Evolutionary conservation across 2,797 vertebrate genomes (phyloP), one percentile per base, ranked within the genome.

Genomic region (Micromesistius poutassou): DNA sequence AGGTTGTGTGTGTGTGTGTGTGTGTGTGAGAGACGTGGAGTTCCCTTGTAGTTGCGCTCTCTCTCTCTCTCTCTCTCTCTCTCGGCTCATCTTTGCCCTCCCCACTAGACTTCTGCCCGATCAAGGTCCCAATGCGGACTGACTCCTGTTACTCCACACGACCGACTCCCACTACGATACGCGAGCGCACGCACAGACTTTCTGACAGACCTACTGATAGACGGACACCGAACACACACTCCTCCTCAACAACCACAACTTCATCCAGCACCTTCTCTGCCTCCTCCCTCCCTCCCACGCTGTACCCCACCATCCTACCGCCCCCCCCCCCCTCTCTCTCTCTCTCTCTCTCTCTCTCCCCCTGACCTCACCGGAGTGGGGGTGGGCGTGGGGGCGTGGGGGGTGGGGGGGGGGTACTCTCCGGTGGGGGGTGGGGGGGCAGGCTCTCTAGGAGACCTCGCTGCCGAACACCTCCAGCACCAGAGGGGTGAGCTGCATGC

Each of bases 401-500:
- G 16, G 50, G 50, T 19, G 5, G 16, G 25, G 91, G 86, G 95
- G 94, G 81, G 95, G 94, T 85, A 93, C 92, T 12, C 93, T 95
- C 80, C 95, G 94, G 83, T 95, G 94, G 40, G 96, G 92, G 46
- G 85, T 92, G 83, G 96, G 94, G 40, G 96, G 92, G 46, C 85
- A 92, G 81, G n/a, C 94, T 94, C 86, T 93, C 91, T 96, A 98
- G 86, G 97, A 97, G 87, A 97, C 96, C 90, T 99, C 97, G 0
- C 95, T 97, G 79, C 97, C 96, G 10, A 99, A 99, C 78, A 98
- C 97, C 86, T 99, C 97, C 12, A 98, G 93, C 80, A 99, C 95
- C 94, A 99, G 93, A 0, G 97, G 97, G 0, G 97, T 98, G 91
- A 99, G 97, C 93, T 97, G 95, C 94, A 92, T 96, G 95, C 95